A percentile compares a stretch with the other conserved stretches of the same genome.
Evolutionary conservation across 2,888 invertebrate species (phyloP).

Genomic region (Uloborus plumipes): DNA sequence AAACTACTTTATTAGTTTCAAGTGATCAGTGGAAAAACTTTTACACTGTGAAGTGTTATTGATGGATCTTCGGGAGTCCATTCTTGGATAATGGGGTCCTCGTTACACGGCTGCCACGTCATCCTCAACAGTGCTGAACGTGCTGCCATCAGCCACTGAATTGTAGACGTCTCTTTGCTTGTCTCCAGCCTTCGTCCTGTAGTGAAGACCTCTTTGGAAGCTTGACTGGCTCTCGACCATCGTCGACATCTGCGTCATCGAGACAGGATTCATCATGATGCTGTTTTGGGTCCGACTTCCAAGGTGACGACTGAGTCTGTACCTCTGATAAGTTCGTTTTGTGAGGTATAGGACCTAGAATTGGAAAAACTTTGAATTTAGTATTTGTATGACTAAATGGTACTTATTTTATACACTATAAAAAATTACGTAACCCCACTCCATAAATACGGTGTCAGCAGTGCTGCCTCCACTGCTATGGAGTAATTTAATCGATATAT

Average conservation of each 20-base stretch:
- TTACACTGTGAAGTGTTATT: too few relatives aligned
- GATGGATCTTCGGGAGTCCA: too few relatives aligned
- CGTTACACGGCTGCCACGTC: slow-evolving; percentile 19
- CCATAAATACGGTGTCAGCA: too few relatives aligned
- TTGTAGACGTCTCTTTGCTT: neutral
- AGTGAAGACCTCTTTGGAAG: slow-evolving; percentile 22
- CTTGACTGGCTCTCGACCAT: slow-evolving; percentile 28
- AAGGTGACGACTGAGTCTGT: slow-evolving; percentile 20
- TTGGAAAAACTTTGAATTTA: neutral
- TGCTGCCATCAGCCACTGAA: slow-evolving; percentile 1
- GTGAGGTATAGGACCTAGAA: slow-evolving; percentile 48
- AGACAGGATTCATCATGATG: slow-evolving; percentile 47
- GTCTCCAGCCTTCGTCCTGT: slow-evolving; percentile 21
- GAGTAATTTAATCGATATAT: too few relatives aligned
- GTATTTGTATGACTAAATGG: neutral
- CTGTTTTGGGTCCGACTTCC: slow-evolving; percentile 26
- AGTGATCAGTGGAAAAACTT: too few relatives aligned
- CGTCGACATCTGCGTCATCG: slow-evolving; percentile 52
- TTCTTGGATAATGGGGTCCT: too few relatives aligned
- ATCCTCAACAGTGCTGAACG: neutral
- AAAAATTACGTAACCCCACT: too few relatives aligned
- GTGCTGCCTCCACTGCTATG: too few relatives aligned
- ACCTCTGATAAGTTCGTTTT: slow-evolving; percentile 51
- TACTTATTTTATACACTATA: neutral
- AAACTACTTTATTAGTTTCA: too few relatives aligned